Conservation (phyloP, 2,113 vertebrate species). For the Notechis scutatus region DNA sequence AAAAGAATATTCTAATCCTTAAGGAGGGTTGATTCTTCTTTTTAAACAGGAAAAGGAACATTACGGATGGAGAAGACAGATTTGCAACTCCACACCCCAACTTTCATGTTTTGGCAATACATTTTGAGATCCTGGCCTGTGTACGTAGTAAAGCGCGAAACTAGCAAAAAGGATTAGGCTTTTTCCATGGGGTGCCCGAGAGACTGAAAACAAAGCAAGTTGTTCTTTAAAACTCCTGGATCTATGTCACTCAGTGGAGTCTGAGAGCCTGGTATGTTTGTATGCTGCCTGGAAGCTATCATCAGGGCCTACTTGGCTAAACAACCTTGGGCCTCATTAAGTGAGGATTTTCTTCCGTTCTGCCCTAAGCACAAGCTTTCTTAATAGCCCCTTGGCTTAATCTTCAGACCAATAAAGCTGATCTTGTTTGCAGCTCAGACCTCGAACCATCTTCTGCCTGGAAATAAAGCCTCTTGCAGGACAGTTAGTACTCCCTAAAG, state of each 20-base stretch:
- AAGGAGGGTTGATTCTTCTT: not conserved
- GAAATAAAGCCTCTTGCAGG: not conserved
- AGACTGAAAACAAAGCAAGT: conserved; percentile 10
- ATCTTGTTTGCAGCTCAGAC: conserved; percentile 3
- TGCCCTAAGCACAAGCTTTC: not conserved
- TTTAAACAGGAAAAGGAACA: not conserved
- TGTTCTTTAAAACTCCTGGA: not conserved
- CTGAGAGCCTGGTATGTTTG: not conserved
- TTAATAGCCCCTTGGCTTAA: conserved; percentile 22
- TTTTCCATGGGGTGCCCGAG: not conserved
- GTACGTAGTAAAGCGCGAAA: not conserved
- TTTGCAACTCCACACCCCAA: not conserved
- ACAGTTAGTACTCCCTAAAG: not conserved
- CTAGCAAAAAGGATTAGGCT: conserved; percentile 1
- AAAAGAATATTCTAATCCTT: not conserved
- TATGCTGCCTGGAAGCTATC: not conserved
- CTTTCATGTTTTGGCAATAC: not conserved
- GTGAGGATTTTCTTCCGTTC: conserved; percentile 19
- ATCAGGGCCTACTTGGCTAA: conserved; percentile 1
- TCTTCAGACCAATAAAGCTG: conserved; percentile 4
- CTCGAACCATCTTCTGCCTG: not conserved
- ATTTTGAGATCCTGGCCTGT: not conserved
- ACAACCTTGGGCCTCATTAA: conserved; percentile 22
- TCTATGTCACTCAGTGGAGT: not conserved
- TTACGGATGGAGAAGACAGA: not conserved